phyloP scores from a whole-genome alignment of 2,797 vertebrate species.

The Tachyglossus aculeatus region DNA sequence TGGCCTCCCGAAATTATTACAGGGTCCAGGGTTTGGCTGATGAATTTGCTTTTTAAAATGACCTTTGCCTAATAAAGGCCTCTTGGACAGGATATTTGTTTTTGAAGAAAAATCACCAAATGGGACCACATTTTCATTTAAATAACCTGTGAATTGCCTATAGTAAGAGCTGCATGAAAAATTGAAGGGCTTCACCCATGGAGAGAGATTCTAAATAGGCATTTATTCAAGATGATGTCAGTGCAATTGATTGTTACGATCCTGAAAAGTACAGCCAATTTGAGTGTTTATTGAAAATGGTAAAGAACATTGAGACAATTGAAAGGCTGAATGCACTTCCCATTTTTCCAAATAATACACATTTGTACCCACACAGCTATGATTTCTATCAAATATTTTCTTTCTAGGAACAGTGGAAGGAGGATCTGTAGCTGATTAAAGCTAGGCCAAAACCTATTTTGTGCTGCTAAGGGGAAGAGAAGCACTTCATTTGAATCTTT shows the following conservation, averaged over 20 bases:
- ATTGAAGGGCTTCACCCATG: background rate
- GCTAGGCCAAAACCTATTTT: background rate
- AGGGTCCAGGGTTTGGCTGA: slow-evolving; percentile 50
- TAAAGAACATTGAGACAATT: background rate
- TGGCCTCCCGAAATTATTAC: slow-evolving; percentile 51
- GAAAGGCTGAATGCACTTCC: background rate
- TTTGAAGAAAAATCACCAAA: slow-evolving; percentile 61
- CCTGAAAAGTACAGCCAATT: background rate
- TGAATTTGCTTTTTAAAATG: slow-evolving; percentile 64
- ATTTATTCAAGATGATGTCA: background rate
- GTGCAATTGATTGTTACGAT: background rate
- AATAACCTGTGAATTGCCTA: slow-evolving; percentile 57
- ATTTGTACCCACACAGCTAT: background rate
- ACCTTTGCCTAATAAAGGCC: slow-evolving; percentile 64
- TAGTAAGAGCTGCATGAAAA: slow-evolving; percentile 42
- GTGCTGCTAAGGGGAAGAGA: background rate
- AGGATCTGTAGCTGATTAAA: background rate
- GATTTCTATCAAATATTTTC: background rate
- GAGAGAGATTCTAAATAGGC: background rate
- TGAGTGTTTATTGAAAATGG: too few relatives aligned
- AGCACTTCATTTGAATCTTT: background rate
- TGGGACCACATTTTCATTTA: slow-evolving; percentile 50
- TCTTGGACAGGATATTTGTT: slow-evolving; percentile 45
- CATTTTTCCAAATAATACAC: background rate
- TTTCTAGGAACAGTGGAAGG: background rate